A percentile compares a stretch with the other conserved stretches of the same genome.
Evolutionary conservation across 2,888 invertebrate genomes (phyloP).

Genomic region (Ophion slaviceki): DNA sequence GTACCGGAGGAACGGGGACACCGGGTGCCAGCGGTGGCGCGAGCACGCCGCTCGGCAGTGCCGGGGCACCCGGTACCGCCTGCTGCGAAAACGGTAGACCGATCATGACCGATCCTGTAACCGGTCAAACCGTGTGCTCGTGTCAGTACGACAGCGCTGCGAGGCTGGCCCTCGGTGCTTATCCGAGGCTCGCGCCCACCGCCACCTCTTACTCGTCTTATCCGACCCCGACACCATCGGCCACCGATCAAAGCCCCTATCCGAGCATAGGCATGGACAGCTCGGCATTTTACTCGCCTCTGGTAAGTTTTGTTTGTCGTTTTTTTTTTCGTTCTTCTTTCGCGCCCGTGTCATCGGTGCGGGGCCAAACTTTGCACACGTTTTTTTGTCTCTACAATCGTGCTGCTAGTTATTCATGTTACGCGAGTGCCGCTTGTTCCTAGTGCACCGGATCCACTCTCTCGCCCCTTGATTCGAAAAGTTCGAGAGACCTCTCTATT

Average conservation of each 20-base stretch:
- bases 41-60: constrained; percentile 85
- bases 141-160: constrained; percentile 96
- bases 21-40: constrained; percentile 79
- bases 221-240: constrained; percentile 94
- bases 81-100: constrained; percentile 97
- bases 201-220: constrained; percentile 91
- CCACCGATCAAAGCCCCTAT: constrained; percentile 96
- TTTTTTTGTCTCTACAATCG: too few relatives aligned
- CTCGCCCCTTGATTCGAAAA: constrained; percentile 39
- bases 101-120: constrained; percentile 96
- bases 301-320: constrained; percentile 89
- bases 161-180: constrained; percentile 92
- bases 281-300: constrained; percentile 96
- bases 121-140: constrained; percentile 96
- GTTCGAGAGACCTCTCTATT: constrained; percentile 4
- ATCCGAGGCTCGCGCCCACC: constrained; percentile 90
- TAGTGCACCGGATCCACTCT: constrained; percentile 30
- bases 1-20: constrained; percentile 73
- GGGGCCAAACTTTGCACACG: too few relatives aligned
- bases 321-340: too few relatives aligned
- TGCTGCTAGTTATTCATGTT: too few relatives aligned
- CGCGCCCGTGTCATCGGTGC: neutral
- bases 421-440: neutral
- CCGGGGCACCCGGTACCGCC: constrained; percentile 82
- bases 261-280: constrained; percentile 97